A percentile compares a stretch with the other conserved stretches of the same genome.
These are phyloP conservation scores for Castor canadensis DNA, from an alignment of 2,113 vertebrate genomes.

Conservation along the genomic window DNA sequence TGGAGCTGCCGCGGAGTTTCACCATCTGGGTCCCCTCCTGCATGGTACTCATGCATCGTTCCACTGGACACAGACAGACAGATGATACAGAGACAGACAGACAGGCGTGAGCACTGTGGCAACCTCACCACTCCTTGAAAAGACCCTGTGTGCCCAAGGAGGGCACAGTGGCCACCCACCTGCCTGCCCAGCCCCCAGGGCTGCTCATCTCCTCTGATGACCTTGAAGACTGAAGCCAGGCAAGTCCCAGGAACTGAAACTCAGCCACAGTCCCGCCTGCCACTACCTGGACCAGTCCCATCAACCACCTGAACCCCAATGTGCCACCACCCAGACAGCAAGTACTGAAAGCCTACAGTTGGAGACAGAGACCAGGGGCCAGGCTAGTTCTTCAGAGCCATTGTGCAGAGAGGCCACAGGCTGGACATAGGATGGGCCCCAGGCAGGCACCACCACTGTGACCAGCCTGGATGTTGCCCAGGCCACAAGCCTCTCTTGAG, in stretches of 20 bases:
- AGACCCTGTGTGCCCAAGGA: too few species aligned
- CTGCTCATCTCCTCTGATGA: fast-evolving
- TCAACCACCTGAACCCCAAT: not conserved
- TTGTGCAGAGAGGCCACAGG: fast-evolving
- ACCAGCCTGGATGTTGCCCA: not conserved
- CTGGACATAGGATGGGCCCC: fast-evolving
- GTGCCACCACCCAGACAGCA: not conserved
- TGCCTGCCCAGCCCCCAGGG: fast-evolving
- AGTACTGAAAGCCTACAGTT: not conserved
- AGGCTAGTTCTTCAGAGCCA: too few species aligned
- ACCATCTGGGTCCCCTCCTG: constrained; percentile 97
- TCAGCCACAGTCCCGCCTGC: fast-evolving
- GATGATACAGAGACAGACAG: not conserved
- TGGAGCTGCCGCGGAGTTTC: constrained; percentile 95
- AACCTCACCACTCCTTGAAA: not conserved
- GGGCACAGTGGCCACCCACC: not conserved
- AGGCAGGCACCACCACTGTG: too few species aligned
- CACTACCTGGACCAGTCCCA: not conserved
- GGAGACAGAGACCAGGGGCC: not conserved
- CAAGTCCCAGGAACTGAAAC: not conserved
- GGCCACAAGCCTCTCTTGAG: not conserved
- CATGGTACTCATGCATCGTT: constrained; percentile 97
- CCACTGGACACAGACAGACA: constrained; percentile 86
- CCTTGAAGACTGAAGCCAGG: not conserved
- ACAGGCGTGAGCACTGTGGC: not conserved